These are phyloP conservation scores for Penaeus indicus DNA, from an alignment of 1,140 invertebrate genomes.

Conservation along the genomic window DNA sequence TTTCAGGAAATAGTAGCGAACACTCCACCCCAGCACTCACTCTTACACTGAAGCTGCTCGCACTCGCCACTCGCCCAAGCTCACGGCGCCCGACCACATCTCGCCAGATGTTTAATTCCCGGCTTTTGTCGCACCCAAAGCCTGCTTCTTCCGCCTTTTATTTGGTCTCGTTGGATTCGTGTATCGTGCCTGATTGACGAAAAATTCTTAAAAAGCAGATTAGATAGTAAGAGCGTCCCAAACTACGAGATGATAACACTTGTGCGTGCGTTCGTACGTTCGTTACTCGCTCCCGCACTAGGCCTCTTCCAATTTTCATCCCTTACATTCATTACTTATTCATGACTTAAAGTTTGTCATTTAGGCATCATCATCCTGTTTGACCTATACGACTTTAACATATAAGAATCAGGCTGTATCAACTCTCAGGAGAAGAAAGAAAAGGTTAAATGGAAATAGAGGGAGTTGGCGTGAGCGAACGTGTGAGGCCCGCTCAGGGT, in stretches of 20 bases:
- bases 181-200: conserved; percentile 18
- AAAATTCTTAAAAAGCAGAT: conserved; percentile 36
- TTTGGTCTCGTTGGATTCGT: background rate
- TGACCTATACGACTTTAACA: background rate
- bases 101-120: conserved; percentile 29
- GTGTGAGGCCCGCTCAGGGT: conserved; percentile 58
- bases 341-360: conserved; percentile 1
- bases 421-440: background rate
- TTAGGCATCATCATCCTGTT: background rate
- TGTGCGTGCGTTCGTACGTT: conserved; percentile 54
- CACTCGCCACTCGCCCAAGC: conserved; percentile 34
- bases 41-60: conserved; percentile 55
- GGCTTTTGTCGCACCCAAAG: conserved; percentile 31
- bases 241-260: conserved; percentile 26
- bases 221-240: background rate
- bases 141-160: background rate
- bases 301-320: conserved; percentile 58
- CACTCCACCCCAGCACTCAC: conserved; percentile 55
- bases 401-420: too few species aligned
- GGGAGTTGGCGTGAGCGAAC: conserved; percentile 14
- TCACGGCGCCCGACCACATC: background rate
- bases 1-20: conserved; percentile 57
- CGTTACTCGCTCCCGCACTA: conserved; percentile 53
- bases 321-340: conserved; percentile 49
- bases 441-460: background rate